phyloP scores from a whole-genome alignment of 2,888 invertebrate species.

The Phortica magna region DNA sequence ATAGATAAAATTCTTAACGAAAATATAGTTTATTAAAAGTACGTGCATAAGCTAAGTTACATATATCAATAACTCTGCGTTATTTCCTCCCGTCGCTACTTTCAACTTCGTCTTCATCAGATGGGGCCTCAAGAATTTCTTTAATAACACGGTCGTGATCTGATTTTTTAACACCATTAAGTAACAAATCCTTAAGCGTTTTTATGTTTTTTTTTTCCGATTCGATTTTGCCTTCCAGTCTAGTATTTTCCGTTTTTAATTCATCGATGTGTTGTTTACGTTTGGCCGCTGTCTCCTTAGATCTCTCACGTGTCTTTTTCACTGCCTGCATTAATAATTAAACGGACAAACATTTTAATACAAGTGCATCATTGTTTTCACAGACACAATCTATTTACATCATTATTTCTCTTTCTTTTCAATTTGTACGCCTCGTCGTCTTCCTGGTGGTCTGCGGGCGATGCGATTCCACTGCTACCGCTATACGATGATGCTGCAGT shows the following conservation, averaged over 20 bases:
- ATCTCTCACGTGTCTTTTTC: conserved; percentile 75
- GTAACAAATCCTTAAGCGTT: conserved; percentile 65
- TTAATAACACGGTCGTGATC: conserved; percentile 64
- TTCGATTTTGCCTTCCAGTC: conserved; percentile 65
- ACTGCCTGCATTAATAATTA: conserved; percentile 69
- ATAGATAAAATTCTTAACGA: conserved; percentile 19
- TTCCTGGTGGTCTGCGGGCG: conserved; percentile 63
- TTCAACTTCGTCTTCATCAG: conserved; percentile 58
- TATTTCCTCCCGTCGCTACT: conserved; percentile 48
- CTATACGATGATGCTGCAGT: conserved; percentile 54
- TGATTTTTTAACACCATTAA: conserved; percentile 61
- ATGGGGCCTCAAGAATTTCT: conserved; percentile 65
- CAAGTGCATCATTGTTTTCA: not conserved
- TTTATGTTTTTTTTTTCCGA: conserved; percentile 66
- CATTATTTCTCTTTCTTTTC: conserved; percentile 76
- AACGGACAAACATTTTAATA: too few species aligned
- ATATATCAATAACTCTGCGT: conserved; percentile 62
- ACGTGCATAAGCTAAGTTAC: conserved; percentile 62
- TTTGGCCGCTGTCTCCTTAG: conserved; percentile 73
- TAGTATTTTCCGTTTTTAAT: conserved; percentile 65
- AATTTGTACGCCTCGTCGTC: conserved; percentile 70
- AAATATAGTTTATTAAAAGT: conserved; percentile 57
- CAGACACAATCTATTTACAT: conserved; percentile 59
- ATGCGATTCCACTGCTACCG: conserved; percentile 41
- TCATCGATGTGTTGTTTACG: conserved; percentile 72